Conservation (phyloP, 92 coral and sea anemone genomes). For the Phenganax marumi region DNA sequence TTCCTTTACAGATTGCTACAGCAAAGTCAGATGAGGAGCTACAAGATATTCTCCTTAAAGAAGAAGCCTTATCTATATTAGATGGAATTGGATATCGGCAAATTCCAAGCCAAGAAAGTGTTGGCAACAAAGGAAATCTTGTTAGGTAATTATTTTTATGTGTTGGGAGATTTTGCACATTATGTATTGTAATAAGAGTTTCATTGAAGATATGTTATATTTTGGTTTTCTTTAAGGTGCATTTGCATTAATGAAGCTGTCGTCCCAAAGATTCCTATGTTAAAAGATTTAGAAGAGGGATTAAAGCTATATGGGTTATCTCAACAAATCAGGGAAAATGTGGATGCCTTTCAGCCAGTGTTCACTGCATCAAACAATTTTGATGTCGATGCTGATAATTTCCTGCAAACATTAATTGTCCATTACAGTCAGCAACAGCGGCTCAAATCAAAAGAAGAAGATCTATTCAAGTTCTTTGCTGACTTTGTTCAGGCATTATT, state of each 20-base stretch:
- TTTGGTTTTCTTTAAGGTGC: background rate
- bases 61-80: background rate
- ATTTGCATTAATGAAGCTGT: background rate
- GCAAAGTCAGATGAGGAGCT: background rate
- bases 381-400: background rate
- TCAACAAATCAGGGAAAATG: background rate
- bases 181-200: background rate
- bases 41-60: background rate
- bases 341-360: background rate
- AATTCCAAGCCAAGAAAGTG: background rate
- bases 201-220: background rate
- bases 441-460: constrained; percentile 7
- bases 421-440: background rate
- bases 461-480: constrained; percentile 6
- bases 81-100: background rate
- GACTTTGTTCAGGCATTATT: constrained; percentile 2
- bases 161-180: too few species aligned
- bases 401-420: background rate
- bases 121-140: background rate
- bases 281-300: background rate
- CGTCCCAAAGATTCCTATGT: background rate
- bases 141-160: background rate
- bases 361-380: background rate
- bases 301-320: background rate
- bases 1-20: background rate